Base-by-base conservation (phyloP, 2,888 invertebrate genomes). In the Drosophila dives region DNA sequence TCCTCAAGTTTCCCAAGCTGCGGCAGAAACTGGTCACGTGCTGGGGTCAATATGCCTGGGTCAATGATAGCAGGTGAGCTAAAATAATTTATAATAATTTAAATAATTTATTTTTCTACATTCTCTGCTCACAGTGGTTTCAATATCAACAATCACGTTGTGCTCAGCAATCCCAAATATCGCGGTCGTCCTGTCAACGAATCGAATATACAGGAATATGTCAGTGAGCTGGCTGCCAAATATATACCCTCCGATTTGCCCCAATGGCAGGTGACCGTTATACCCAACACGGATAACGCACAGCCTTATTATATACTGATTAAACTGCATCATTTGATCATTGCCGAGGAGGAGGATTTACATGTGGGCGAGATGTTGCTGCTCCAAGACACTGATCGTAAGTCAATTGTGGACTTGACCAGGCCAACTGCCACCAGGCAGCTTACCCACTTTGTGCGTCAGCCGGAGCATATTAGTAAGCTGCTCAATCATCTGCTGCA, bases 241-340 rank as follows among this genome's bases (percentile, higher is more conserved):
- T 96, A 96, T 90, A 94, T 97, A 64, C 95, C 96, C 8, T 93
- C 94, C 2, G 95, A 95, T 62, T 94, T 95, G 65, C 95, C 97
- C 0, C 97, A 97, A 17, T 97, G 97, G 97, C 97, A 97, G 90
- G 95, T 97, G 62, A 95, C 95, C 45, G 94, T 97, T 1, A 96
- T 97, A 83, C 96, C 96, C 1, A 86, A 80, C 33, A 63, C 90
- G 17, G 55, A 82, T n/a, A 60, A 42, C 11, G 8, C 32, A 0
- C 92, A 92, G 20, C 90, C 87, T 79, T 97, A 95, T 89, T 96
- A 95, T 85, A 94, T 96, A 40, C 92, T 97, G 34, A 94, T 97
- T 8, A 94, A 97, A 64, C 94, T 96, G 0, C 97, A 97, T 89
- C 97, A 97, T 85, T 92, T 97, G 34, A 94, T 97, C 2, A 94